Percentiles rank a stretch among this genome's conserved stretches.
phyloP scores from a whole-genome alignment of 2,888 invertebrate species.

The Himalopsyche japonica region DNA sequence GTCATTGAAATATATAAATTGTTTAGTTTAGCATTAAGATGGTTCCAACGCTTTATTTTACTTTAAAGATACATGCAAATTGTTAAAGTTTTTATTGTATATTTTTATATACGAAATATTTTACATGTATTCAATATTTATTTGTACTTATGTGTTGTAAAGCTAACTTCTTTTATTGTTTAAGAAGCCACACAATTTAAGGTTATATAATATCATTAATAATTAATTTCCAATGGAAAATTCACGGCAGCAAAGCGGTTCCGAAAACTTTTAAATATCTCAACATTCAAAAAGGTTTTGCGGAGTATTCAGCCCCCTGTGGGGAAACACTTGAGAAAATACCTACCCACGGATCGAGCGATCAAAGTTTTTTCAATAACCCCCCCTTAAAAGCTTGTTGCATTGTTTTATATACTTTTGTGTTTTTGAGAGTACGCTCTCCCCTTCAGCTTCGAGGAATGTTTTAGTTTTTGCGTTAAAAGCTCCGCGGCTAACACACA shows the following conservation, averaged over 20 bases:
- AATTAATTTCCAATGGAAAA: neutral
- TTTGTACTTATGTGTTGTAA: too few relatives aligned
- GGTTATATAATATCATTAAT: neutral
- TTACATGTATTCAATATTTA: too few relatives aligned
- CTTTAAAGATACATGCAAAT: too few relatives aligned
- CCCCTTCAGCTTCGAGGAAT: neutral
- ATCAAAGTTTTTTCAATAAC: conserved; percentile 32
- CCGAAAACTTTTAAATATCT: neutral
- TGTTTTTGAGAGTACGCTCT: neutral
- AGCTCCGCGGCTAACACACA: conserved; percentile 23
- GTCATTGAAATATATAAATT: too few relatives aligned
- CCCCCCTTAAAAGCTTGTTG: conserved; percentile 35
- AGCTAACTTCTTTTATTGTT: too few relatives aligned
- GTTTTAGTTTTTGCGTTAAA: conserved; percentile 3
- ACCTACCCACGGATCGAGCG: conserved; percentile 12
- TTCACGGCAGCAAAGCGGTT: neutral
- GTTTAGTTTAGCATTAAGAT: too few relatives aligned
- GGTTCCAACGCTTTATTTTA: too few relatives aligned
- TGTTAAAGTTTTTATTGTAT: too few relatives aligned
- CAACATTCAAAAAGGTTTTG: conserved; percentile 11
- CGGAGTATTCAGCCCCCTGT: neutral
- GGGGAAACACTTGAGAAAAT: conserved; percentile 12
- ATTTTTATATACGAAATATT: too few relatives aligned
- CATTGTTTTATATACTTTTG: conserved; percentile 31
- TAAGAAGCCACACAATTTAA: too few relatives aligned